Conservation (phyloP, 2,113 vertebrate species). For the Proteles cristata region DNA sequence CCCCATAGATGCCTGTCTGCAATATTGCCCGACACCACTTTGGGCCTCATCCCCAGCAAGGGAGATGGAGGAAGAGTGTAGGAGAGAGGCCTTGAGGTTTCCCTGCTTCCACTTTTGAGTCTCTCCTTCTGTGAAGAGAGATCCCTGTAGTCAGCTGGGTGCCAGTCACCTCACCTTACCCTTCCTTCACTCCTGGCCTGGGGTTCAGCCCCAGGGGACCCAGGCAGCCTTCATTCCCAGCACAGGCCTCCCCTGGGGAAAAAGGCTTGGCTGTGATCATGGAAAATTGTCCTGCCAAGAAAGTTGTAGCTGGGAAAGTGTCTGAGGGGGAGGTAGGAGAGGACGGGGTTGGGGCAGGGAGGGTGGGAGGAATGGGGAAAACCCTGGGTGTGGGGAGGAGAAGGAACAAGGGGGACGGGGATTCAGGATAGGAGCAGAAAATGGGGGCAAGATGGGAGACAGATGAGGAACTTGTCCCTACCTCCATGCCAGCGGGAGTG, state of each 20-base stretch:
- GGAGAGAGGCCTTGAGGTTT: not conserved
- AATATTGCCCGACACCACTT: not conserved
- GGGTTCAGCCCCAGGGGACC: constrained; percentile 62
- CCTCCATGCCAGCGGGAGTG: not conserved
- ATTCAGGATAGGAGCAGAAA: not conserved
- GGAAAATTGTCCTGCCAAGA: constrained; percentile 81
- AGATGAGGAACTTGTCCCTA: not conserved
- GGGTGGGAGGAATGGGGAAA: not conserved
- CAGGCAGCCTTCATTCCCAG: constrained; percentile 75
- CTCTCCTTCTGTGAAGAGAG: not conserved
- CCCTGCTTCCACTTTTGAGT: not conserved
- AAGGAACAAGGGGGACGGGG: not conserved
- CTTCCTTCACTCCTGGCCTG: constrained; percentile 33
- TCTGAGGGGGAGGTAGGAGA: constrained; percentile 46
- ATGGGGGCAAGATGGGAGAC: not conserved
- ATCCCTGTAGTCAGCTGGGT: not conserved
- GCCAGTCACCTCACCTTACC: constrained; percentile 2
- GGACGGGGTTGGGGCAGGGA: not conserved
- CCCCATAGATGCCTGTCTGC: constrained; percentile 59
- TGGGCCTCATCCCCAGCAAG: not conserved
- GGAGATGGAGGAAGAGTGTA: not conserved
- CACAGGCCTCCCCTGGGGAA: constrained; percentile 62
- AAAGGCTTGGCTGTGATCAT: constrained; percentile 75
- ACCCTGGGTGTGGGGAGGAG: not conserved
- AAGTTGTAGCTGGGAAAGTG: constrained; percentile 67